Conservation (phyloP, 2,888 invertebrate genomes). For the Drosophila colorata region DNA sequence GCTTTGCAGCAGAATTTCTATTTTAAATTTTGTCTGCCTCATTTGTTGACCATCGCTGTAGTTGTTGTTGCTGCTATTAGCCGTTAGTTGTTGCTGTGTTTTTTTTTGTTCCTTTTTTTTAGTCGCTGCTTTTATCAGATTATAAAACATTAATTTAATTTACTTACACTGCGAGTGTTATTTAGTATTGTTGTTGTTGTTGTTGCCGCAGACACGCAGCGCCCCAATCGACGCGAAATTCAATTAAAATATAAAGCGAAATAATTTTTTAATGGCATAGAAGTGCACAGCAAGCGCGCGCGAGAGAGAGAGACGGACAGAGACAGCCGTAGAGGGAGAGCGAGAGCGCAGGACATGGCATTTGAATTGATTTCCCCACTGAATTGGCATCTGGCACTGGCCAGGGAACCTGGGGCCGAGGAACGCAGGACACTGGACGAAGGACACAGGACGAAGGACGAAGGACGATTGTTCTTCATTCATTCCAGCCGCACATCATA, state of each 20-base stretch:
- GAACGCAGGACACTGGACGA: too few relatives aligned
- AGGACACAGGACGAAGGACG: not conserved
- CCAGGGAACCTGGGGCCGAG: not conserved
- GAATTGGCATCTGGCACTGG: constrained; percentile 45
- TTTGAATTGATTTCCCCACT: constrained; percentile 75
- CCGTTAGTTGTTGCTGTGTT: constrained; percentile 19
- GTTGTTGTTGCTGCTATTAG: constrained; percentile 6
- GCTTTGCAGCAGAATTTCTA: constrained; percentile 1
- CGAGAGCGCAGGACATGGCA: constrained; percentile 13
- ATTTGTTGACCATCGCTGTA: constrained; percentile 19
- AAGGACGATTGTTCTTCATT: constrained; percentile 25
- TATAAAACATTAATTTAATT: constrained; percentile 77
- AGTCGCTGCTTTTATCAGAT: constrained; percentile 66
- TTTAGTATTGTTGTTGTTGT: constrained; percentile 17
- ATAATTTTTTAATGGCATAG: constrained; percentile 77
- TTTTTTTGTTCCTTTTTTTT: constrained; percentile 39
- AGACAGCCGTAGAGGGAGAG: not conserved
- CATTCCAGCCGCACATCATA: constrained; percentile 37
- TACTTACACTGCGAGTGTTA: constrained; percentile 47
- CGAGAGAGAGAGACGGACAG: not conserved
- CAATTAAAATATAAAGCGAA: constrained; percentile 78
- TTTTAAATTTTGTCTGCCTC: constrained; percentile 7
- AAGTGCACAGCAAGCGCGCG: constrained; percentile 9
- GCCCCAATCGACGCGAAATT: constrained; percentile 69
- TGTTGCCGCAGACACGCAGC: constrained; percentile 53